Evolutionary conservation across 92 coral and sea anemone species (phyloP).

Genomic region (Montipora capitata): DNA sequence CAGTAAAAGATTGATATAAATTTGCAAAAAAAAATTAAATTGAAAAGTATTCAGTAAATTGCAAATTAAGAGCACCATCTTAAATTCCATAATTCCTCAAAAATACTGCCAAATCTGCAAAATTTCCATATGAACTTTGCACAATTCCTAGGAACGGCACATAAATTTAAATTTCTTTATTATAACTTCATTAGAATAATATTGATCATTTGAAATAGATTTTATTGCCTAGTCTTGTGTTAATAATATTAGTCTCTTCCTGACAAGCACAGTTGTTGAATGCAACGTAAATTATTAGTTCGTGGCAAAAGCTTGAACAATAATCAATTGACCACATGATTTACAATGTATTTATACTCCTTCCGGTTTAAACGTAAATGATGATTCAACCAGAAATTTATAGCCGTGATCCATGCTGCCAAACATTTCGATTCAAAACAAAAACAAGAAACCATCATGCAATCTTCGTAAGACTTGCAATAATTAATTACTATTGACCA

Average conservation of each 20-base stretch:
- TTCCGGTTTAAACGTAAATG: slow-evolving; percentile 31
- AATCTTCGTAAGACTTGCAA: not conserved
- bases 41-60: too few relatives aligned
- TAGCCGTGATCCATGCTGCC: slow-evolving; percentile 12
- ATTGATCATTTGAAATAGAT: not conserved
- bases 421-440: not conserved
- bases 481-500: too few relatives aligned
- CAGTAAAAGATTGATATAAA: too few relatives aligned
- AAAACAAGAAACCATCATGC: not conserved
- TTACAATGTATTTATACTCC: not conserved
- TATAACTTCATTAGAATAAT: not conserved
- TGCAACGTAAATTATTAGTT: not conserved
- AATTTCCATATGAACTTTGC: not conserved
- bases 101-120: not conserved
- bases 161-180: too few relatives aligned
- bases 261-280: not conserved
- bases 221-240: not conserved
- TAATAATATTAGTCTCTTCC: not conserved
- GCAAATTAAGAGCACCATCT: too few relatives aligned
- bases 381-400: slow-evolving; percentile 32
- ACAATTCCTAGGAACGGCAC: not conserved
- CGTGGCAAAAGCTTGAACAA: not conserved
- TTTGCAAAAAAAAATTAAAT: too few relatives aligned
- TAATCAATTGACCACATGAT: slow-evolving; percentile 23
- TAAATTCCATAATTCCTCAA: too few relatives aligned